phyloP scores from a whole-genome alignment of 2,797 vertebrate species.

The Pampus argenteus region DNA sequence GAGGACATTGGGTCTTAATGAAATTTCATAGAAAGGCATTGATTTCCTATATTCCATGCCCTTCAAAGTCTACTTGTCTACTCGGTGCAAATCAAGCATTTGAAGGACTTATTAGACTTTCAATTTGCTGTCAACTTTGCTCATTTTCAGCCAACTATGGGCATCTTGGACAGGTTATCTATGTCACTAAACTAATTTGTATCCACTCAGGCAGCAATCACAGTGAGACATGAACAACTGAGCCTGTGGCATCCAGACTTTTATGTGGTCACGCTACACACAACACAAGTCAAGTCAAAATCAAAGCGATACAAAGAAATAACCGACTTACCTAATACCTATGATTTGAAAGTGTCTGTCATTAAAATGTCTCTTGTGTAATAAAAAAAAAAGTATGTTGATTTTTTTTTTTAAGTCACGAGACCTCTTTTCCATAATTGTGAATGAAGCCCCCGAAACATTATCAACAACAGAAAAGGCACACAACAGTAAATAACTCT shows the following conservation, averaged over 20 bases:
- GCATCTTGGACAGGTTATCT: conserved; percentile 92
- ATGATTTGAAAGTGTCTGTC: neutral
- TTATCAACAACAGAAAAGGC: neutral
- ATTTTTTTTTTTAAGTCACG: neutral
- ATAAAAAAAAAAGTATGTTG: neutral
- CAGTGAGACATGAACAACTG: conserved; percentile 84
- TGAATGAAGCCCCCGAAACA: conserved; percentile 10
- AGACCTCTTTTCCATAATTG: conserved; percentile 8
- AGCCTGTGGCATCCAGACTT: conserved; percentile 66
- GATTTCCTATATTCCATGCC: conserved; percentile 96
- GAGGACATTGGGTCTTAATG: conserved; percentile 91
- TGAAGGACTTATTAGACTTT: conserved; percentile 98
- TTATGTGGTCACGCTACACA: conserved; percentile 44
- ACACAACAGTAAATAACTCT: neutral
- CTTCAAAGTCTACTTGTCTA: conserved; percentile 91
- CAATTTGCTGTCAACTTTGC: conserved; percentile 94
- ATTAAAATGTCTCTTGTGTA: neutral
- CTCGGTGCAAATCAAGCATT: conserved; percentile 90
- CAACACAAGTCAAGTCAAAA: conserved; percentile 28
- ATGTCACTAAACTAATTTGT: conserved; percentile 97
- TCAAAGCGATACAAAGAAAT: neutral
- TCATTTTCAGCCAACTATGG: conserved; percentile 94
- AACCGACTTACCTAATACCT: neutral
- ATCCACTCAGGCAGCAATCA: conserved; percentile 91
- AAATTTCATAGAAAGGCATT: conserved; percentile 95